phyloP scores from a whole-genome alignment of 2,888 invertebrate genomes.

The Ernsta delagoae region DNA sequence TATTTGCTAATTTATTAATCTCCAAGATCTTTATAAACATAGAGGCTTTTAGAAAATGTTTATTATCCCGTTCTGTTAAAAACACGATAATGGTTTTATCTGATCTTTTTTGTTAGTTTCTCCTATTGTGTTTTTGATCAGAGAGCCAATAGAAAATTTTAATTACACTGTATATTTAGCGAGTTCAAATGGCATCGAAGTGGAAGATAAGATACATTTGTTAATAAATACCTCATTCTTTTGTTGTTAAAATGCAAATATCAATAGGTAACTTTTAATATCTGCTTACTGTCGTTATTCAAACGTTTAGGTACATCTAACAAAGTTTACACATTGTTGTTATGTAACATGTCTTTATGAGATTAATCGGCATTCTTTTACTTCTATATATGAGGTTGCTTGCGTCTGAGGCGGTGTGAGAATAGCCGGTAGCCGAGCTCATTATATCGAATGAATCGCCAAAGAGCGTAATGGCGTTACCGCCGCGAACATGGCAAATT shows the following conservation, averaged over 20 bases:
- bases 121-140: slow-evolving; percentile 9
- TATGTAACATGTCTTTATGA: slow-evolving; percentile 19
- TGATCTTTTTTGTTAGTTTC: slow-evolving; percentile 20
- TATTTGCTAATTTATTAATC: slow-evolving; percentile 34
- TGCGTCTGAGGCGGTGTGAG: slow-evolving; percentile 42
- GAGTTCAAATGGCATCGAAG: background rate
- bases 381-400: slow-evolving; percentile 15
- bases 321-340: slow-evolving; percentile 11
- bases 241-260: background rate
- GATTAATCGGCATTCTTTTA: slow-evolving; percentile 27
- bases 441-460: slow-evolving; percentile 80
- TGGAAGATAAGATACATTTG: slow-evolving; percentile 1
- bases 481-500: slow-evolving; percentile 73
- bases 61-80: slow-evolving; percentile 26
- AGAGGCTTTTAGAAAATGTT: slow-evolving; percentile 28
- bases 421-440: slow-evolving; percentile 69
- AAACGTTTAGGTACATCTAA: background rate
- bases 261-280: background rate
- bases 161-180: slow-evolving; percentile 23
- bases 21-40: slow-evolving; percentile 23
- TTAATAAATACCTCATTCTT: slow-evolving; percentile 3
- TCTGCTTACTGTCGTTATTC: background rate
- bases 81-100: slow-evolving; percentile 26
- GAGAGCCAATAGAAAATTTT: slow-evolving; percentile 2
- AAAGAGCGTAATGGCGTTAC: slow-evolving; percentile 66